These are phyloP conservation scores for Muscicapa adusta DNA, from an alignment of 2,113 vertebrate genomes.

Conservation along the genomic window DNA sequence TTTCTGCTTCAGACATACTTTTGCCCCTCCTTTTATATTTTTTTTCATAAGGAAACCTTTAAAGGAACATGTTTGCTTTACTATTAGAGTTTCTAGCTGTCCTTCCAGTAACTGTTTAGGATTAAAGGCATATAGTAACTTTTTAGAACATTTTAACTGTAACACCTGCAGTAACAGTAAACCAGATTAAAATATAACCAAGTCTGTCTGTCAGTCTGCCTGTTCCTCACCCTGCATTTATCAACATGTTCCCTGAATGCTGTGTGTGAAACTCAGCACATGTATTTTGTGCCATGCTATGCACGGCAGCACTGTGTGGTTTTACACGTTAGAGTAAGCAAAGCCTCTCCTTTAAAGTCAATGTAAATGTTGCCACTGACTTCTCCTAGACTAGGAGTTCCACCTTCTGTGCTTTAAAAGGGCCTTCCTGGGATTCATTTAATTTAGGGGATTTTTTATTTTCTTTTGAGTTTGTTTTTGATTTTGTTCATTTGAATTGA, in stretches of 20 bases:
- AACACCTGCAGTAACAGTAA: not conserved
- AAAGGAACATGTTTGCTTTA: not conserved
- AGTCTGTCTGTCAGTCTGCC: not conserved
- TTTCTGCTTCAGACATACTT: not conserved
- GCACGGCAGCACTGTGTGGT: not conserved
- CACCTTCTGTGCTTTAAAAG: not conserved
- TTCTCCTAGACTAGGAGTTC: not conserved
- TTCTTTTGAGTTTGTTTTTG: not conserved
- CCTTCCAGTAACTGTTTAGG: not conserved
- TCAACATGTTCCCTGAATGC: not conserved
- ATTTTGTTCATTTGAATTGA: not conserved
- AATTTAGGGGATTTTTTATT: not conserved
- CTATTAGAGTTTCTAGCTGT: not conserved
- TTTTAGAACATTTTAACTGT: not conserved
- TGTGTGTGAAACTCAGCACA: not conserved
- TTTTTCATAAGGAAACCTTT: not conserved
- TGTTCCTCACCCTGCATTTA: not conserved
- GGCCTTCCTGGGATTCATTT: not conserved
- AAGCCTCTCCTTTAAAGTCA: not conserved
- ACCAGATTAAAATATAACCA: slow-evolving; percentile 13
- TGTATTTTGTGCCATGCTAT: fast-evolving
- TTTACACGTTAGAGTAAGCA: fast-evolving
- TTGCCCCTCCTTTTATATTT: fast-evolving
- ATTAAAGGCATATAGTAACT: not conserved
- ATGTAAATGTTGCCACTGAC: not conserved